phyloP scores from a whole-genome alignment of 2,113 vertebrate species.

The Nestor notabilis region DNA sequence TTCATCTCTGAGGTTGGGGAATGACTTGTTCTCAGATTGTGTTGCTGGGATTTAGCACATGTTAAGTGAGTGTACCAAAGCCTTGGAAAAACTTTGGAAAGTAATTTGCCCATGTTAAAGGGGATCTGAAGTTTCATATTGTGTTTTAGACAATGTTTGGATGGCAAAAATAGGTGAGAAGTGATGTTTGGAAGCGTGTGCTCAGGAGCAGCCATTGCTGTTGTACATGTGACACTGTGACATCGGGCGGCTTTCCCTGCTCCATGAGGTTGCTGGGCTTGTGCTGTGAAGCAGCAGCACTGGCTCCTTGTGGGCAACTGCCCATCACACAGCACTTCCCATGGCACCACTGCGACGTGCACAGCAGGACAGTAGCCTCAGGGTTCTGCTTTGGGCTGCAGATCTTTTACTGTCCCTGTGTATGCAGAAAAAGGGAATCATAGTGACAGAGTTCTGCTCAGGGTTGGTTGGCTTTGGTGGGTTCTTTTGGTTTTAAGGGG shows the following conservation, averaged over 20 bases:
- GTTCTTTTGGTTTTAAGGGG: not conserved
- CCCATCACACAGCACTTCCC: not conserved
- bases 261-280: not conserved
- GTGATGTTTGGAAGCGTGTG: accelerated
- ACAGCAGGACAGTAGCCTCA: accelerated
- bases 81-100: not conserved
- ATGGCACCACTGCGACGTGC: accelerated
- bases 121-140: not conserved
- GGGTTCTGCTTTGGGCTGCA: not conserved
- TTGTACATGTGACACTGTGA: not conserved
- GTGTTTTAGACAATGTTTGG: not conserved
- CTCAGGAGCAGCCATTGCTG: not conserved
- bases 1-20: not conserved
- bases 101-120: not conserved
- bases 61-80: not conserved
- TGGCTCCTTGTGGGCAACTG: not conserved
- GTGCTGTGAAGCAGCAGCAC: accelerated
- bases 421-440: not conserved
- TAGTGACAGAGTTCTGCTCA: not conserved
- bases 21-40: not conserved
- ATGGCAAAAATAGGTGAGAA: not conserved
- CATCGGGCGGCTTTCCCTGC: not conserved
- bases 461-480: not conserved
- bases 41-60: not conserved
- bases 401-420: no score